Percentiles rank a stretch among this genome's conserved stretches.
These are phyloP conservation scores for Drosophila austrosaltans DNA, from an alignment of 2,888 invertebrate species.

Conservation along the genomic window DNA sequence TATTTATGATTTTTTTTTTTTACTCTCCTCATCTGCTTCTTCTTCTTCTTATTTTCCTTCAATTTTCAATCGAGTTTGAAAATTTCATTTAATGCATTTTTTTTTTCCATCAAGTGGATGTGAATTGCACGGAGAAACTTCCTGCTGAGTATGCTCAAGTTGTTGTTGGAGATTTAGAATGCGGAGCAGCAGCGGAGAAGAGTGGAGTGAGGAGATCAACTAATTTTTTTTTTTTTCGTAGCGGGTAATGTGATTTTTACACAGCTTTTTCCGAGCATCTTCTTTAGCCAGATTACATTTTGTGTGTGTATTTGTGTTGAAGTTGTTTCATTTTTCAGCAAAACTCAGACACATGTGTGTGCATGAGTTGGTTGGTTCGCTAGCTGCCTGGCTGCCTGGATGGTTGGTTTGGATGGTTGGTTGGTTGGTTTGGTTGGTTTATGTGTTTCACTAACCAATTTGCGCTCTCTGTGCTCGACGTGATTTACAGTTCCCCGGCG, in stretches of 20 bases:
- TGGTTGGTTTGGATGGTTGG: not conserved
- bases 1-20: slow-evolving; percentile 63
- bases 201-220: slow-evolving; percentile 34
- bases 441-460: slow-evolving; percentile 68
- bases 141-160: slow-evolving; percentile 39
- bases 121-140: slow-evolving; percentile 26
- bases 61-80: slow-evolving; percentile 27
- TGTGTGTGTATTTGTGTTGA: slow-evolving; percentile 35
- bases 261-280: slow-evolving; percentile 28
- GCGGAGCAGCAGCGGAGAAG: not conserved
- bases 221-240: slow-evolving; percentile 46
- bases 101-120: slow-evolving; percentile 38
- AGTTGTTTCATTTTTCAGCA: slow-evolving; percentile 63
- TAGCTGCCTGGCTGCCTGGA: not conserved
- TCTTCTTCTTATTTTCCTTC: slow-evolving; percentile 35
- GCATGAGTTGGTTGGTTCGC: slow-evolving; percentile 16
- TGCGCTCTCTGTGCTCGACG: slow-evolving; percentile 68
- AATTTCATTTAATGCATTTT: slow-evolving; percentile 47
- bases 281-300: slow-evolving; percentile 61
- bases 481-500: slow-evolving; percentile 76
- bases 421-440: slow-evolving; percentile 35
- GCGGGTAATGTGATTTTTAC: slow-evolving; percentile 64
- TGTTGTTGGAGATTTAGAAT: not conserved
- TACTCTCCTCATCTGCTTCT: slow-evolving; percentile 17
- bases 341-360: slow-evolving; percentile 48